Percentiles rank a stretch among this genome's conserved stretches.
Conservation (phyloP, 1,140 invertebrate species). For the Chionoecetes opilio region DNA sequence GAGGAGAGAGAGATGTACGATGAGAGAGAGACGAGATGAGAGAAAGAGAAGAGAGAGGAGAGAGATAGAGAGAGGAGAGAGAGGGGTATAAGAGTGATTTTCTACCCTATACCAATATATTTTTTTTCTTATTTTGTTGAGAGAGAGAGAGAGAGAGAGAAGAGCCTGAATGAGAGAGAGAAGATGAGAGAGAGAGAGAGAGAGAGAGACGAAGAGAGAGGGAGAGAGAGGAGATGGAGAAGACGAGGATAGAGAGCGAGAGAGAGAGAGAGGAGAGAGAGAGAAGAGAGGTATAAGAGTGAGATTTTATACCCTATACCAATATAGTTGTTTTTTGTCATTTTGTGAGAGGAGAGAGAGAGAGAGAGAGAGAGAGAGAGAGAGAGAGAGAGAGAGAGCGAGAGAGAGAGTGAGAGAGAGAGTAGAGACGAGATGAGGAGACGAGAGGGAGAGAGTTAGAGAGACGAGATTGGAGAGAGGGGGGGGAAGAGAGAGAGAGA, state of each 20-base stretch:
- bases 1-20: too few species aligned
- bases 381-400: not conserved
- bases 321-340: too few species aligned
- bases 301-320: too few species aligned
- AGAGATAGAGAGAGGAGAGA: not conserved
- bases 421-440: too few species aligned
- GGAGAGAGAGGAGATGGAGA: not conserved
- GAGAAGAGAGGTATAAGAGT: too few species aligned
- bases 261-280: not conserved
- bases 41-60: not conserved
- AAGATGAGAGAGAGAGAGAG: not conserved
- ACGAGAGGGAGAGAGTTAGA: not conserved
- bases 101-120: too few species aligned
- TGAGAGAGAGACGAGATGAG: not conserved
- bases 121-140: too few species aligned
- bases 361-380: conserved; percentile 31
- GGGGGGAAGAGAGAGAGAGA: not conserved
- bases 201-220: not conserved
- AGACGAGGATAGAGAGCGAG: not conserved
- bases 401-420: not conserved
- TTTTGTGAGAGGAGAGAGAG: not conserved
- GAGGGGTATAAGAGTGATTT: not conserved
- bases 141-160: too few species aligned
- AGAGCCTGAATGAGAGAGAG: not conserved
- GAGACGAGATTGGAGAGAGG: not conserved